Conservation (phyloP, 1,140 invertebrate species). For the Dendrolimus kikuchii region DNA sequence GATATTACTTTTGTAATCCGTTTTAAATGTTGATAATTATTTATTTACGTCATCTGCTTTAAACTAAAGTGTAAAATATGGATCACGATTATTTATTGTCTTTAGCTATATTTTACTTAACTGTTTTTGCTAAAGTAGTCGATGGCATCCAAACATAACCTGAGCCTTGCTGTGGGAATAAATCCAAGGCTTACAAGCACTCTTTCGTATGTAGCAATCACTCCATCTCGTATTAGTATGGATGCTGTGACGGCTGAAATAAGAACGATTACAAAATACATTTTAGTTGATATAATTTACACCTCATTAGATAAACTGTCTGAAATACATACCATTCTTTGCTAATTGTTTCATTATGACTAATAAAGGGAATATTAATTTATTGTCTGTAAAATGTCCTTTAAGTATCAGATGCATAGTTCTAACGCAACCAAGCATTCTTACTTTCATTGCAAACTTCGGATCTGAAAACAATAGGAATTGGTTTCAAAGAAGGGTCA, state of each 20-base stretch:
- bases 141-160: conserved; percentile 76
- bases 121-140: conserved; percentile 78
- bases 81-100: too few species aligned
- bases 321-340: conserved; percentile 74
- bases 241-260: conserved; percentile 75
- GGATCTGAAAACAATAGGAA: conserved; percentile 69
- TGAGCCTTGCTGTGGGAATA: conserved; percentile 75
- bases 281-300: conserved; percentile 4
- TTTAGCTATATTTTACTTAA: conserved; percentile 25
- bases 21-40: too few species aligned
- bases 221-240: conserved; percentile 76
- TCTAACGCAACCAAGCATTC: conserved; percentile 74
- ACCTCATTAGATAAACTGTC: neutral
- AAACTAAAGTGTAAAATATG: too few species aligned
- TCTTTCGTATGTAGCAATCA: conserved; percentile 76
- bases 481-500: too few species aligned
- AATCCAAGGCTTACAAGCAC: conserved; percentile 76
- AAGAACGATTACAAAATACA: conserved; percentile 6
- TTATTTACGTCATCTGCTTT: too few species aligned
- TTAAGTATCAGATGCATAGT: conserved; percentile 76
- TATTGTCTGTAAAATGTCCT: conserved; percentile 75
- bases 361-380: conserved; percentile 74
- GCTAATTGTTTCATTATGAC: conserved; percentile 77
- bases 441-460: conserved; percentile 76
- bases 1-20: too few species aligned